These are phyloP conservation scores for Cyclura pinguis DNA, from an alignment of 2,797 vertebrate genomes.

Conservation along the genomic window DNA sequence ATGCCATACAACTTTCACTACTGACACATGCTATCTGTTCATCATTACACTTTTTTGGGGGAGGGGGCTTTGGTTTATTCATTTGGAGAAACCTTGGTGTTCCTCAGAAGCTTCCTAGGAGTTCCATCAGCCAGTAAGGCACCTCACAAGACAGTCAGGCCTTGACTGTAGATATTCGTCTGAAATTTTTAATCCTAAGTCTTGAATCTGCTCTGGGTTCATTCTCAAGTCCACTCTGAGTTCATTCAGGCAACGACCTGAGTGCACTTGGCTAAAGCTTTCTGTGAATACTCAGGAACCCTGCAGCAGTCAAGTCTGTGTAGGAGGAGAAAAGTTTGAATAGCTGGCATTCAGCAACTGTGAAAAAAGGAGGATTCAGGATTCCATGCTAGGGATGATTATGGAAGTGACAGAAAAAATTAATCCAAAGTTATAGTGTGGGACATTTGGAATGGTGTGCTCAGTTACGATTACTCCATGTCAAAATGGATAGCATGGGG, in stretches of 20 bases:
- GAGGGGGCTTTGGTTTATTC: not conserved
- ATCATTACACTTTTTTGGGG: not conserved
- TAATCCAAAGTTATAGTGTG: not conserved
- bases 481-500: not conserved
- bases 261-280: not conserved
- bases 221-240: not conserved
- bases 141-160: too few species aligned
- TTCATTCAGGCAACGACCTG: not conserved
- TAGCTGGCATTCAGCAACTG: not conserved
- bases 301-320: not conserved
- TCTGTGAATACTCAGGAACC: too few species aligned
- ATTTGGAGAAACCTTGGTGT: not conserved
- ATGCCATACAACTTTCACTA: not conserved
- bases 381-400: not conserved
- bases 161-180: not conserved
- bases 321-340: not conserved
- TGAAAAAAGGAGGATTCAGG: not conserved
- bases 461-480: not conserved
- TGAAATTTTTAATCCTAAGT: not conserved
- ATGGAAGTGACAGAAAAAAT: not conserved
- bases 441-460: not conserved
- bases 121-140: not conserved
- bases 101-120: not conserved
- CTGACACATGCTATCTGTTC: not conserved
- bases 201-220: not conserved